A percentile compares a stretch with the other conserved stretches of the same genome.
Evolutionary conservation across 2,888 invertebrate species (phyloP).

Genomic region (Gari tellinella): DNA sequence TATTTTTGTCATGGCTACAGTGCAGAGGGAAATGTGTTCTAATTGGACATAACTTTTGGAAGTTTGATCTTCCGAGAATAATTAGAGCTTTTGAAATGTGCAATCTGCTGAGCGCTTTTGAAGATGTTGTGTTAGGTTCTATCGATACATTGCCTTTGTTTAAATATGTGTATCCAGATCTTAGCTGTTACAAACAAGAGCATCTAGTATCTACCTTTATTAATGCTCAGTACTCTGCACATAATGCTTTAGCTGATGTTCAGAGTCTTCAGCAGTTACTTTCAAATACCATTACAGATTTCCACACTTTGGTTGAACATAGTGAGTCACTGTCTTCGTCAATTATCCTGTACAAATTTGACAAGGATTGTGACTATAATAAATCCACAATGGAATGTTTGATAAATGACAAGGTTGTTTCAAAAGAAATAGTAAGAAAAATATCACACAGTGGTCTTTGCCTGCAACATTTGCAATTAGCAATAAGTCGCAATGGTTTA

Average conservation of each 20-base stretch:
- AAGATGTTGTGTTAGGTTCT: not conserved
- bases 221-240: conserved; percentile 11
- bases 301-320: too few species aligned
- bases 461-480: too few species aligned
- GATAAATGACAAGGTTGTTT: too few species aligned
- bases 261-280: conserved; percentile 10
- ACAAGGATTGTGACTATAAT: too few species aligned
- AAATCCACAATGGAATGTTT: too few species aligned
- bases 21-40: not conserved
- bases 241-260: conserved; percentile 27
- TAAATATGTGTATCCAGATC: not conserved
- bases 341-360: too few species aligned
- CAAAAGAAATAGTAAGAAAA: too few species aligned
- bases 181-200: not conserved
- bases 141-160: conserved; percentile 1
- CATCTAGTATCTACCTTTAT: not conserved
- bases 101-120: not conserved
- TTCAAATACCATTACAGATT: too few species aligned
- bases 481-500: too few species aligned
- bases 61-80: conserved; percentile 6
- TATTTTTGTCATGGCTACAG: conserved; percentile 11
- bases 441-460: too few species aligned
- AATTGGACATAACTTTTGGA: conserved; percentile 7
- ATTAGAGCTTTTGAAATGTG: conserved; percentile 4
- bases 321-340: too few species aligned